Evolutionary conservation across 1,140 invertebrate species (phyloP), one percentile per base, ranked within the genome.

Genomic region (Nixonia krombeini): DNA sequence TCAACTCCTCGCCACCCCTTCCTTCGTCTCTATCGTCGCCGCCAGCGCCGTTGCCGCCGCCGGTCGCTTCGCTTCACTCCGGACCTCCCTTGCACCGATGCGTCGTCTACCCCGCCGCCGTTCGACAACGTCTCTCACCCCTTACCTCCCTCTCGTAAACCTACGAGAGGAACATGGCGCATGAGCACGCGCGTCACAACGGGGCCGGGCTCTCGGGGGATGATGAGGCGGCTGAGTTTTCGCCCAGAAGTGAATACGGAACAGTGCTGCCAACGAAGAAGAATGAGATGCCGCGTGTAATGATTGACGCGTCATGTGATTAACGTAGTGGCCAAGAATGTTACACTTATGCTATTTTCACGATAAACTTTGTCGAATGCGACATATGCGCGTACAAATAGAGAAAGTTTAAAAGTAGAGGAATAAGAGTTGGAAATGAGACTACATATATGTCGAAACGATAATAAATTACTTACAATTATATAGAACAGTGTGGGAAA

Each of bases 111-210:
- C 17, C 41, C 17, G 35, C 55, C 25, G 35, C 52, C 31, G 21
- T 28, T 18, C 23, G 31, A 25, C 38, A 8, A 38, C 33, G 37
- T 26, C 7, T 58, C 40, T 40, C 17, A 23, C 38, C 28, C 49
- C 31, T 4, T 25, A 25, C 9, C 31, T 42, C 21, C 21, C 46
- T 25, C 44, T 42, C 50, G 28, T 33, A 13, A 28, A 29, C 17
- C 29, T 31, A 23, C 45, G 8, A 25, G 56, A 42, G 56, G 37
- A 76, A 74, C 66, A 71, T 66, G 61, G 75, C 72, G 67, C 74
- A 64, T 72, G 73, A 69, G 72, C 72, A 61, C 33, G 53, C 62
- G 56, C 66, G 15, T 41, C 52, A 38, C 23, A 47, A 40, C 47
- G 59, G 56, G 65, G 59, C 59, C 64, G 55, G 56, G 58, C 63